Evolutionary conservation across 1,140 invertebrate species (phyloP).

Genomic region (Ooceraea biroi): DNA sequence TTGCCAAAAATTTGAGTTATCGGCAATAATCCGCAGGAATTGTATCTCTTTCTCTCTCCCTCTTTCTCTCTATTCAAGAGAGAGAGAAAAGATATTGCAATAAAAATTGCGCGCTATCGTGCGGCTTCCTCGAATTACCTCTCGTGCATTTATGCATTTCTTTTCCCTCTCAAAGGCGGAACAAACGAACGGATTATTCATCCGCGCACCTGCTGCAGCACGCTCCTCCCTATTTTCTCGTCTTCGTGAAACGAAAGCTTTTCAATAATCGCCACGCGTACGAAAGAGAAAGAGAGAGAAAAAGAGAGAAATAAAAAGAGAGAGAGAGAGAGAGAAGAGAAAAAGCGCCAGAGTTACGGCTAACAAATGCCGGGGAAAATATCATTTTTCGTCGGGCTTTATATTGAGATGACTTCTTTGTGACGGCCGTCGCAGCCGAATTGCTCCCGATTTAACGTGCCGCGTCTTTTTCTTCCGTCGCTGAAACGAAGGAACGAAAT

Average conservation of each 20-base stretch:
- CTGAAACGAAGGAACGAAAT: slow-evolving; percentile 18
- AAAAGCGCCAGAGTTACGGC: slow-evolving; percentile 35
- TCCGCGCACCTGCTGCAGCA: no score
- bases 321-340: not conserved
- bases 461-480: not conserved
- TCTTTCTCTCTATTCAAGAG: no score
- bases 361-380: slow-evolving; percentile 35
- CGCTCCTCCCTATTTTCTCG: not conserved
- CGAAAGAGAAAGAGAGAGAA: not conserved
- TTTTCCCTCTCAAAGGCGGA: slow-evolving; percentile 13
- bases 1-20: slow-evolving; percentile 61
- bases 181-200: slow-evolving; percentile 22
- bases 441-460: slow-evolving; percentile 58
- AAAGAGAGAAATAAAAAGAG: not conserved
- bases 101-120: not conserved
- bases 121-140: not conserved
- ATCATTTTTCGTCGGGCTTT: slow-evolving; percentile 56
- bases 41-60: no score
- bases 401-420: slow-evolving; percentile 51
- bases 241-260: not conserved
- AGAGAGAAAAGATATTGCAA: not conserved
- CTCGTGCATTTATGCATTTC: no score
- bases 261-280: slow-evolving; percentile 38
- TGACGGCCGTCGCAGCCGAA: not conserved
- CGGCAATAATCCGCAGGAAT: not conserved